Conservation (phyloP, 2,113 vertebrate genomes). For the Plotosus lineatus region DNA sequence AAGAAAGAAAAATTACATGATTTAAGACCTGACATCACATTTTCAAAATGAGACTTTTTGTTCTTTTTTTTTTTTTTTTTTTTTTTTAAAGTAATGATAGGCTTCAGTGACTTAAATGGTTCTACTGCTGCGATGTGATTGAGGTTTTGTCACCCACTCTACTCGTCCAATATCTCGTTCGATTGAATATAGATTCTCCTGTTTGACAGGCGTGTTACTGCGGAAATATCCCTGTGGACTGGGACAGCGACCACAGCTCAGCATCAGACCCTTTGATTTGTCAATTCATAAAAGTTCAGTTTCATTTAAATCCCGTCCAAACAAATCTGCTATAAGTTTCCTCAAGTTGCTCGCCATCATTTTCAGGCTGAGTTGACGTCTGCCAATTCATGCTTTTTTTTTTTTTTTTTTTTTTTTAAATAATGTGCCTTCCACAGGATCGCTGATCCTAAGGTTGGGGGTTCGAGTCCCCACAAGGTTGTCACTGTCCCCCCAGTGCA, state of each 20-base stretch:
- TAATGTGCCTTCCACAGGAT: no score
- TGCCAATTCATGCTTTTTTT: conserved; percentile 31
- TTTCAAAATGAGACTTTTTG: conserved; percentile 7
- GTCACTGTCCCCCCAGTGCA: no score
- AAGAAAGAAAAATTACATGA: background rate
- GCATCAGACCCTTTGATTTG: conserved; percentile 41
- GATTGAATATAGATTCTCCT: conserved; percentile 21
- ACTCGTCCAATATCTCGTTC: conserved; percentile 33
- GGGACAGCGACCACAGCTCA: background rate
- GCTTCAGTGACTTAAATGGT: background rate
- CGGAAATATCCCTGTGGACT: conserved; percentile 31
- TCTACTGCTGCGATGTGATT: conserved; percentile 7
- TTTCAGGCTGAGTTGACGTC: conserved; percentile 29
- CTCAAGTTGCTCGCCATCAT: conserved; percentile 31
- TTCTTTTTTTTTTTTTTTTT: background rate
- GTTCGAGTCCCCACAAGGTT: no score
- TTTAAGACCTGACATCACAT: background rate
- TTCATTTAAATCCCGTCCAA: conserved; percentile 52
- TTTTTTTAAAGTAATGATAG: background rate
- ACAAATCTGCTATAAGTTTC: conserved; percentile 46
- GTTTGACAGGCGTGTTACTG: conserved; percentile 30
- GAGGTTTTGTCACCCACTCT: conserved; percentile 31
- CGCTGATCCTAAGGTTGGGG: no score
- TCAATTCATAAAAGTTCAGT: conserved; percentile 39
- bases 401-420: no score